Conservation (phyloP, 2,888 invertebrate species). For the Caenorhabditis wallacei region DNA sequence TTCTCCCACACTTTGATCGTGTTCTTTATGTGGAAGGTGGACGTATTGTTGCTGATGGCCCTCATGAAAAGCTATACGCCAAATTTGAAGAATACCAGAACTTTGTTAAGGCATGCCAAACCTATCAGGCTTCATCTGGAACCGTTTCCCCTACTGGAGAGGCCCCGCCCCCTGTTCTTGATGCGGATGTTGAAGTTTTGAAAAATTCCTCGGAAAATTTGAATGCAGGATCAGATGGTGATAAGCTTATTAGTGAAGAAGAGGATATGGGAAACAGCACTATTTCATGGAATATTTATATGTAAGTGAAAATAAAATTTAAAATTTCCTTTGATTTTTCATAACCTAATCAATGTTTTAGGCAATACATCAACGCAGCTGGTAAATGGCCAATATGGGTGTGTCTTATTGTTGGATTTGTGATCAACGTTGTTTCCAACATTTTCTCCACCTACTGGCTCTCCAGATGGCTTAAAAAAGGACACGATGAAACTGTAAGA, state of each 20-base stretch:
- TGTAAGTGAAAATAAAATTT: constrained; percentile 65
- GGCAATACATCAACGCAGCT: constrained; percentile 85
- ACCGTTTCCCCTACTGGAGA: constrained; percentile 16
- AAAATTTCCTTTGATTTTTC: neutral
- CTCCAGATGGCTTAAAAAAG: constrained; percentile 86
- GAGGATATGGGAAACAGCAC: constrained; percentile 80
- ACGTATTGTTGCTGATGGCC: constrained; percentile 86
- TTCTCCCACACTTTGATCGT: constrained; percentile 86
- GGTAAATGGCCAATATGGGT: constrained; percentile 84
- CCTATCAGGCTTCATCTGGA: constrained; percentile 12
- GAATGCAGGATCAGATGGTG: constrained; percentile 55
- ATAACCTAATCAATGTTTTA: constrained; percentile 5
- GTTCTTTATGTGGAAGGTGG: constrained; percentile 86
- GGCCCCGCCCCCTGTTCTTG: neutral
- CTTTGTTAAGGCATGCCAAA: constrained; percentile 50
- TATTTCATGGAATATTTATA: constrained; percentile 77
- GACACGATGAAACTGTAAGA: constrained; percentile 77
- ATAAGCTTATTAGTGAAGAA: constrained; percentile 83
- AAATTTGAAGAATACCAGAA: constrained; percentile 24
- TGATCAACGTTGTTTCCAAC: constrained; percentile 85
- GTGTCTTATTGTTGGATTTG: constrained; percentile 83
- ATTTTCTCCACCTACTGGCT: constrained; percentile 87
- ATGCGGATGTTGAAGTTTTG: constrained; percentile 22
- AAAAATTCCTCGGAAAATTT: constrained; percentile 51
- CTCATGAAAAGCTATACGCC: constrained; percentile 85